Base-by-base conservation (phyloP, 53 echinoderm and acorn worm species). In the Crossaster papposus region DNA sequence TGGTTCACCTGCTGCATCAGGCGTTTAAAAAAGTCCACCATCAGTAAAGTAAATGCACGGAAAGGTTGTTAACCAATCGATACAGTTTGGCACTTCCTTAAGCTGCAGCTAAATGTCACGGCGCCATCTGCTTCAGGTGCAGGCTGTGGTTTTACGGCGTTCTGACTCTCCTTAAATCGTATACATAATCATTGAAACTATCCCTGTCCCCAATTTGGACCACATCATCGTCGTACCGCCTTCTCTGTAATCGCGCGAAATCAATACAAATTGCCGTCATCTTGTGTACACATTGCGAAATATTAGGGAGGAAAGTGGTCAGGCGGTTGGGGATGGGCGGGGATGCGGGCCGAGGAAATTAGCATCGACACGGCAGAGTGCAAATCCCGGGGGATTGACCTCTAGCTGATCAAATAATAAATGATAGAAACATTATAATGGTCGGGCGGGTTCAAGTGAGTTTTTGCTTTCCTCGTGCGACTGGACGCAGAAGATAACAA, bases 101-200 rank as follows among this genome's bases (percentile, higher is more conserved):
- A 73, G 31, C 74, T 73, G 74, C 36, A 17, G 74, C 74, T n/a
- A 70, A 68, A 50, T 44, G 34, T 78, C 78, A 78, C 78, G 11
- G 3, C 78, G 23, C 34, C 78, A 78, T 78, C 78, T 78, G 78
- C 78, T 50, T 35, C 78, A 78, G 78, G 78, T 78, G 78, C 5
- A 10, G 75, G 33, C 36, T 12, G 68, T n/a, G n/a, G n/a, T 2
- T 58, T 20, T 58, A 44, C 44, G 58, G 58, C 58, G 3, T 58
- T 20, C 17, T 18, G 58, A 58, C 15, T 58, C 12, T 2, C 22
- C 58, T 20, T 15, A 4, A 20, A 15, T 58, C 58, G 0, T 4
- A 44, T 1, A 58, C n/a, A n/a, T n/a, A 18, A 20, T 58, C 58
- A 58, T 17, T 11, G 17, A 2, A 58, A 17, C 58, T n/a, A 58